phyloP scores from a whole-genome alignment of 1,140 invertebrate species.

The Drosophila nebulosa region DNA sequence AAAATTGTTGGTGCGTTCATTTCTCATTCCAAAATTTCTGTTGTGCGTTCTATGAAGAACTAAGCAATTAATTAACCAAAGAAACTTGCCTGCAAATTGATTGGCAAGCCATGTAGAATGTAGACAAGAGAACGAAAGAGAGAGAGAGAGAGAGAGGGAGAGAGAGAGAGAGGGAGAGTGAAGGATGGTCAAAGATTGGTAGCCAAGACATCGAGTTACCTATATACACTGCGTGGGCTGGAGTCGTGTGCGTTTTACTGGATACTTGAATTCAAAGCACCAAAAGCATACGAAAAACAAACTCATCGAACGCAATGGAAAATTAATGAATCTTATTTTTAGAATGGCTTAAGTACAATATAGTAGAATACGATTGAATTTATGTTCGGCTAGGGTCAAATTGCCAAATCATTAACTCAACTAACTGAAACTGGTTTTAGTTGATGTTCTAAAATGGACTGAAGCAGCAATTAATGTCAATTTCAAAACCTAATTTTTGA shows the following conservation, averaged over 20 bases:
- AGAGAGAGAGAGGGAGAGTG: not conserved
- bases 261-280: slow-evolving; percentile 20
- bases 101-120: slow-evolving; percentile 31
- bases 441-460: not conserved
- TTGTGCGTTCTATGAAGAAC: slow-evolving; percentile 49
- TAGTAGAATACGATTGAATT: not conserved
- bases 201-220: slow-evolving; percentile 1
- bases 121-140: not conserved
- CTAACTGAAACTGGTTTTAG: not conserved
- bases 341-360: not conserved
- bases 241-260: slow-evolving; percentile 26
- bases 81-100: slow-evolving; percentile 61
- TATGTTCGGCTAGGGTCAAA: not conserved
- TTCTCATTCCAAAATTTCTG: too few relatives aligned
- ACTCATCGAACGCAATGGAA: slow-evolving; percentile 39
- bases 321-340: slow-evolving; percentile 45
- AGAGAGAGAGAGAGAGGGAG: too few relatives aligned
- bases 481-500: too few relatives aligned
- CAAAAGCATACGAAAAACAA: slow-evolving; percentile 13
- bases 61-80: slow-evolving; percentile 68
- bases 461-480: not conserved
- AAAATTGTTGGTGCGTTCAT: slow-evolving; percentile 55
- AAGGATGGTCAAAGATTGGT: not conserved
- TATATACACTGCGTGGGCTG: slow-evolving; percentile 29
- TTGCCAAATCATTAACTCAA: slow-evolving; percentile 12